phyloP scores from a whole-genome alignment of 2,113 vertebrate genomes.

The Progne subis region DNA sequence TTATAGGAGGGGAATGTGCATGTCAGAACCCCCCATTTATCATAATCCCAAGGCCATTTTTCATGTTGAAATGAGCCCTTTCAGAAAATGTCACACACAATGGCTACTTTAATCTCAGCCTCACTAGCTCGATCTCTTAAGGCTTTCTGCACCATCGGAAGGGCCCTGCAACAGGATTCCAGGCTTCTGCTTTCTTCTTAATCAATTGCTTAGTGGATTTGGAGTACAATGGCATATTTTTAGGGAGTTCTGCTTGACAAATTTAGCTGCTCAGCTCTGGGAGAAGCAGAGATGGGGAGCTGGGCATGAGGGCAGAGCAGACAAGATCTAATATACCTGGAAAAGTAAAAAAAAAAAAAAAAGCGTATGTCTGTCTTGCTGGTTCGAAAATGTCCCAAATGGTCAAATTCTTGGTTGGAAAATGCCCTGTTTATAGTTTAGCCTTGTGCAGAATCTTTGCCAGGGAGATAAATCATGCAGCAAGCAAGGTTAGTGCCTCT shows the following conservation, averaged over 20 bases:
- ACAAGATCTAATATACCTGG: not conserved
- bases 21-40: slow-evolving; percentile 86
- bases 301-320: not conserved
- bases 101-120: slow-evolving; percentile 79
- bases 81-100: slow-evolving; percentile 81
- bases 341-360: not conserved
- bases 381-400: not conserved
- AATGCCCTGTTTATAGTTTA: slow-evolving; percentile 19
- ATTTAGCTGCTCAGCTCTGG: not conserved
- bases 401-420: not conserved
- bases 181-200: slow-evolving; percentile 58
- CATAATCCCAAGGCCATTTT: slow-evolving; percentile 81
- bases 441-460: slow-evolving; percentile 7
- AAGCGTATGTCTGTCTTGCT: not conserved
- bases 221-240: slow-evolving; percentile 29
- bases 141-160: not conserved
- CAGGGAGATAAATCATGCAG: slow-evolving; percentile 23
- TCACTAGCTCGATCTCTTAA: slow-evolving; percentile 65
- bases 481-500: slow-evolving; percentile 5
- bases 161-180: slow-evolving; percentile 69
- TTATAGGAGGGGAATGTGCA: slow-evolving; percentile 76
- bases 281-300: not conserved
- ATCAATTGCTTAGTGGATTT: slow-evolving; percentile 58
- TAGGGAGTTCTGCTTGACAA: not conserved
- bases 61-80: slow-evolving; percentile 82